These are phyloP conservation scores for Apogon hyalosoma DNA, from an alignment of 2,797 vertebrate genomes.

Conservation along the genomic window DNA sequence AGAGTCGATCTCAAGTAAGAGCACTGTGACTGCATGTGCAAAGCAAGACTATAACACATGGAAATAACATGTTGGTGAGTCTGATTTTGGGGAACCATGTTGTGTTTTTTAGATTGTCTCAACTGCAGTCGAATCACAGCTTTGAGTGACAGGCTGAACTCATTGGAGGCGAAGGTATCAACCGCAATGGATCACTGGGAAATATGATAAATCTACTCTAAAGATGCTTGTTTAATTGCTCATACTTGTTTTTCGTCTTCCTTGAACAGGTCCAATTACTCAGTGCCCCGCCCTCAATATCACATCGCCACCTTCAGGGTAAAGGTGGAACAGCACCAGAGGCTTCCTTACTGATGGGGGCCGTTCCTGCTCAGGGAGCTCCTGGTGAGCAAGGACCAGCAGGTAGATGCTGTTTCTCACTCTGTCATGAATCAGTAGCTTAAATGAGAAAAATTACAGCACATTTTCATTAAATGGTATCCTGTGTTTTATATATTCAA, in stretches of 20 bases:
- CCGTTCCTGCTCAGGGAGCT: slow-evolving; percentile 81
- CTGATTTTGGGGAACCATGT: background rate
- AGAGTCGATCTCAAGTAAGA: slow-evolving; percentile 77
- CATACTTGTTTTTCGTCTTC: slow-evolving; percentile 24
- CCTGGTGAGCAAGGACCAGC: slow-evolving; percentile 86
- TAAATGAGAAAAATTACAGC: background rate
- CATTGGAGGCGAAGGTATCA: slow-evolving; percentile 90
- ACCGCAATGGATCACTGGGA: background rate
- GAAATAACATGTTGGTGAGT: background rate
- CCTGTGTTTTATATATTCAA: slow-evolving; percentile 29
- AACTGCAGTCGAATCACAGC: slow-evolving; percentile 92
- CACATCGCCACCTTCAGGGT: slow-evolving; percentile 60
- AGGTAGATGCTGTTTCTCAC: slow-evolving; percentile 61
- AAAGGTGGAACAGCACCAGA: slow-evolving; percentile 68
- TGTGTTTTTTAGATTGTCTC: slow-evolving; percentile 85
- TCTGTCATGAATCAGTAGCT: background rate
- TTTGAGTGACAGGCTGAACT: slow-evolving; percentile 85
- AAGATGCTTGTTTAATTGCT: slow-evolving; percentile 13
- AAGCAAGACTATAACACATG: background rate
- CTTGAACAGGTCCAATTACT: slow-evolving; percentile 86
- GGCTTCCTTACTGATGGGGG: slow-evolving; percentile 81
- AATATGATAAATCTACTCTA: background rate
- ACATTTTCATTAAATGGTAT: slow-evolving; percentile 19
- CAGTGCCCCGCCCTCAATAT: slow-evolving; percentile 55
- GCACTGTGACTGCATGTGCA: background rate